phyloP scores from a whole-genome alignment of 2,113 vertebrate species.

The Corythornis madagascariensis region DNA sequence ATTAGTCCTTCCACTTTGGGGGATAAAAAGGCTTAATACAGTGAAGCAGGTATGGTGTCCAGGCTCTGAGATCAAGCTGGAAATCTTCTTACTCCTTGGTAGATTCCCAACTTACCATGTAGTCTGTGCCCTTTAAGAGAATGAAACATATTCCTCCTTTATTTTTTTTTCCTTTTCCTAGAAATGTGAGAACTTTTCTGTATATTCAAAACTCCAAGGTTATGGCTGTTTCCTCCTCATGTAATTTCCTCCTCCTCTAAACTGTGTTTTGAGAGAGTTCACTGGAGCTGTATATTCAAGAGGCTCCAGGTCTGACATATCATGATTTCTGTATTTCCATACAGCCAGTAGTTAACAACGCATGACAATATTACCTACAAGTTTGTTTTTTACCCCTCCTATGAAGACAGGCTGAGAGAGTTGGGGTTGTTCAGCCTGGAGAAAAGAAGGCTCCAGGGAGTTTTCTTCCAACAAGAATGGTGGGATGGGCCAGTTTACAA shows the following conservation, averaged over 20 bases:
- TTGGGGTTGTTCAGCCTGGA: too few species aligned
- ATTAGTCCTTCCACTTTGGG: neutral
- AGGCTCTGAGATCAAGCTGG: neutral
- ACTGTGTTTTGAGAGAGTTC: neutral
- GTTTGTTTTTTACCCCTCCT: neutral
- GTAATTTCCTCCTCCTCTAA: neutral
- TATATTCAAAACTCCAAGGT: neutral
- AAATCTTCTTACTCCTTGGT: neutral
- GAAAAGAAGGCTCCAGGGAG: too few species aligned
- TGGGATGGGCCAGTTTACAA: too few species aligned
- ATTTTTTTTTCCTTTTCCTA: fast-evolving
- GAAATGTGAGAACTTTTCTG: neutral
- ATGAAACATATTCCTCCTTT: neutral
- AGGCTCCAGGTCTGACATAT: neutral
- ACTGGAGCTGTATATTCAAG: neutral
- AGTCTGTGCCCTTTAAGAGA: neutral
- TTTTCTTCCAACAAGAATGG: too few species aligned
- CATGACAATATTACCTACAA: neutral
- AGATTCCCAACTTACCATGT: fast-evolving
- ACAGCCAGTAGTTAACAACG: neutral
- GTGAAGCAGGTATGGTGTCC: neutral
- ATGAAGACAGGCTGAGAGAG: too few species aligned
- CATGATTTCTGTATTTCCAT: neutral
- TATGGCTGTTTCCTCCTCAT: neutral
- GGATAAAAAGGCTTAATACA: neutral